Evolutionary conservation across 1,140 invertebrate species (phyloP).

Genomic region (Batillaria attramentaria): DNA sequence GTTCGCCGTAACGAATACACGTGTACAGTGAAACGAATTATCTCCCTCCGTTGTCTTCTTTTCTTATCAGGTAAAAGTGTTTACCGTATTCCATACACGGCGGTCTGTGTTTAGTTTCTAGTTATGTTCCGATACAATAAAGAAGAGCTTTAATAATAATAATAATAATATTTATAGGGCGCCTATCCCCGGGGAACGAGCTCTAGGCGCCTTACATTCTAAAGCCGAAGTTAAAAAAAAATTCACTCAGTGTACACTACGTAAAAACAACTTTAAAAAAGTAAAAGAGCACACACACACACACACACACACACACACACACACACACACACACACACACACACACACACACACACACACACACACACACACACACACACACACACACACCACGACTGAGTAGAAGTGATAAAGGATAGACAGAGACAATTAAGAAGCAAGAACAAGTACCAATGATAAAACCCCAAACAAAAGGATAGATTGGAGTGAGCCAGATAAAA

Average conservation of each 20-base stretch:
- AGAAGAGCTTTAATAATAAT: not conserved
- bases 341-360: conserved; percentile 13
- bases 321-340: conserved; percentile 1
- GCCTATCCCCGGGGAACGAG: not conserved
- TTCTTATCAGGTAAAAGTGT: too few species aligned
- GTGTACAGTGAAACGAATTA: too few species aligned
- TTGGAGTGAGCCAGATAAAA: too few species aligned
- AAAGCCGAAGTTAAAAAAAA: not conserved
- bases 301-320: conserved; percentile 12
- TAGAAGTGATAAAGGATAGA: too few species aligned
- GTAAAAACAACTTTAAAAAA: not conserved
- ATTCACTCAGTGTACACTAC: not conserved
- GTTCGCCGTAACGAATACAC: too few species aligned
- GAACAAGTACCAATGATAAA: too few species aligned
- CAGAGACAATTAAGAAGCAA: too few species aligned
- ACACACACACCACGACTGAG: not conserved
- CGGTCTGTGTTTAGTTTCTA: too few species aligned
- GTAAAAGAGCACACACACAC: not conserved
- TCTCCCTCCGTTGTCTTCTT: too few species aligned
- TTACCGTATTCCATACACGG: too few species aligned
- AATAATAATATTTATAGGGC: not conserved
- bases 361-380: not conserved
- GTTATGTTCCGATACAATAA: not conserved
- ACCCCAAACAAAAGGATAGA: too few species aligned
- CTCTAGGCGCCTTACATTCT: not conserved